A percentile compares a stretch with the other conserved stretches of the same genome.
phyloP scores from a whole-genome alignment of 1,140 invertebrate species.

The Arion vulgaris region DNA sequence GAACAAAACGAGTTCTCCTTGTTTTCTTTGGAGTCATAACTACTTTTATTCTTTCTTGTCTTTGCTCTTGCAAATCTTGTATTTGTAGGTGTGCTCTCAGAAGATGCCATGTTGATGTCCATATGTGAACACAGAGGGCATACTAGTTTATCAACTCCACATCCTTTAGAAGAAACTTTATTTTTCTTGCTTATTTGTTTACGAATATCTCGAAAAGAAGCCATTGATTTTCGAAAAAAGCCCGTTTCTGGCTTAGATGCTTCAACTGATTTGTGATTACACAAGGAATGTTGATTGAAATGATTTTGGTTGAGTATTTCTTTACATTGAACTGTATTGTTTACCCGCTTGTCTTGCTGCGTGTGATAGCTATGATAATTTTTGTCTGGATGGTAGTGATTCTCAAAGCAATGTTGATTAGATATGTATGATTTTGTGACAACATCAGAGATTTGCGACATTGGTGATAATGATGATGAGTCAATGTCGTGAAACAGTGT shows the following conservation, averaged over 20 bases:
- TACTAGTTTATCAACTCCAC: not conserved
- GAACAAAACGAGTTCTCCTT: not conserved
- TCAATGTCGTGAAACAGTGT: not conserved
- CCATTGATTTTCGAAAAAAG: constrained; percentile 28
- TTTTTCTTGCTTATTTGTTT: not conserved
- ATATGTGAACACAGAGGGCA: constrained; percentile 15
- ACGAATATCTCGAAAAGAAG: constrained; percentile 8
- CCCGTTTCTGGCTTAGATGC: not conserved
- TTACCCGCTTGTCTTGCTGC: not conserved
- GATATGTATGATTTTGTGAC: not conserved
- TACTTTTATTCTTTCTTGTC: constrained; percentile 5
- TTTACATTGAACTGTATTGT: not conserved
- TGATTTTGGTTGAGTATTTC: not conserved
- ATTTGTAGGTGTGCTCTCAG: not conserved
- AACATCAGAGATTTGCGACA: not conserved
- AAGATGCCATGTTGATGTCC: not conserved
- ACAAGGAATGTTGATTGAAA: not conserved
- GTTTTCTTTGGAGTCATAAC: constrained; percentile 21
- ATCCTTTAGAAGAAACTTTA: not conserved
- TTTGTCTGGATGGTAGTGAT: constrained; percentile 17
- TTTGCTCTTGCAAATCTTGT: constrained; percentile 5
- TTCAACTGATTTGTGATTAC: not conserved
- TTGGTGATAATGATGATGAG: not conserved
- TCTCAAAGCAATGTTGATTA: constrained; percentile 10
- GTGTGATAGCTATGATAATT: not conserved